These are phyloP conservation scores for Picus viridis DNA, from an alignment of 2,797 vertebrate genomes.

Conservation along the genomic window DNA sequence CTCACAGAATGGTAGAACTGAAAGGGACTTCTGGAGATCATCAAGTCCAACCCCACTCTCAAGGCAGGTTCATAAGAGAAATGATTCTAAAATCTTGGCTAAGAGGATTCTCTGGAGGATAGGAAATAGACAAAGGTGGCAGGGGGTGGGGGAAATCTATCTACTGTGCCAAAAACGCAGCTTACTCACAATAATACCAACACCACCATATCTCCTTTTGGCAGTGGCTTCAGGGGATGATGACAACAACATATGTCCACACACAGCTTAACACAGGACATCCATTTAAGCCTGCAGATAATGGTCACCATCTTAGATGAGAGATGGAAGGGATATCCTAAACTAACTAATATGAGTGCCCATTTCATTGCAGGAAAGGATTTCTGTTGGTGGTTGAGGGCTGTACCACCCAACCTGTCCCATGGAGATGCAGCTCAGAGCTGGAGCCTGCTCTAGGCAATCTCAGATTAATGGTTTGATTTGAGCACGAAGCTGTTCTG, in stretches of 20 bases:
- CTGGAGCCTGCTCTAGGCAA: neutral
- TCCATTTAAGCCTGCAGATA: neutral
- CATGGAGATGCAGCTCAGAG: accelerated
- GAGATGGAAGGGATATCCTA: neutral
- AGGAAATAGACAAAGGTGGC: neutral
- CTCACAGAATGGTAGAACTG: too few relatives aligned
- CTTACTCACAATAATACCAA: too few relatives aligned
- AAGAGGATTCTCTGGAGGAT: neutral
- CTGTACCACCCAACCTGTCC: neutral
- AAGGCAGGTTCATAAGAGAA: too few relatives aligned
- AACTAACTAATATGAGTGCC: neutral
- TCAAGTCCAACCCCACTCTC: too few relatives aligned
- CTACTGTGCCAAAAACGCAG: too few relatives aligned
- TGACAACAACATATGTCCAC: too few relatives aligned
- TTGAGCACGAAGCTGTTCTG: neutral
- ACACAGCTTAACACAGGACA: too few relatives aligned
- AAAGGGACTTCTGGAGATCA: too few relatives aligned
- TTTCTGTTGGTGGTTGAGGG: neutral
- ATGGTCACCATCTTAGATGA: neutral
- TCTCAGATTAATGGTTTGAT: neutral
- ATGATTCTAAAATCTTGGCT: neutral
- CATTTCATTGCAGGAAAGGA: too few relatives aligned
- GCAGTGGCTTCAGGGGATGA: too few relatives aligned
- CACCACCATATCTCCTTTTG: too few relatives aligned
- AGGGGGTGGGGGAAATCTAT: too few relatives aligned